These are phyloP conservation scores for Spea multiplicata DNA, from an alignment of 2,113 vertebrate species.

Conservation along the genomic window DNA sequence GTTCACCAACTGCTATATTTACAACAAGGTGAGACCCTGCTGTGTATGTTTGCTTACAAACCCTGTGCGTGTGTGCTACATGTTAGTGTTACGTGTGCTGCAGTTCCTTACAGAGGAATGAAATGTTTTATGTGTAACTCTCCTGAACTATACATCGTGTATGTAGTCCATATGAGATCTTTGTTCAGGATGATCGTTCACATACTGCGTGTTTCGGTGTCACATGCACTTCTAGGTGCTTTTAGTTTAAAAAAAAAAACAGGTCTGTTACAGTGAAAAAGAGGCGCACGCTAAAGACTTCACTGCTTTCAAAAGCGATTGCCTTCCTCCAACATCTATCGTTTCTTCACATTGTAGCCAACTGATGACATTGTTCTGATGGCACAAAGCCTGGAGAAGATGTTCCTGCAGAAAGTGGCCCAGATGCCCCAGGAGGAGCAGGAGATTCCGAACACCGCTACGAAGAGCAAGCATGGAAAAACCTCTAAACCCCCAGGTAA, in stretches of 20 bases:
- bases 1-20: constrained; percentile 97
- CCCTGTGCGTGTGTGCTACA: too few species aligned
- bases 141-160: too few species aligned
- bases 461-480: constrained; percentile 75
- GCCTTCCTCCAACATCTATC: not conserved
- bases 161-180: too few species aligned
- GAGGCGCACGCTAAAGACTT: too few species aligned
- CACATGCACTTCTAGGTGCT: too few species aligned
- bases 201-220: not conserved
- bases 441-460: constrained; percentile 75
- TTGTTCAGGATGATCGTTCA: not conserved
- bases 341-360: constrained; percentile 63
- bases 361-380: constrained; percentile 92
- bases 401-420: constrained; percentile 89
- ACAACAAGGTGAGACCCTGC: constrained; percentile 80
- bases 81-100: too few species aligned
- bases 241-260: too few species aligned
- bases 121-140: too few species aligned
- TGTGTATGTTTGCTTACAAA: not conserved
- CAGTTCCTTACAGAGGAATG: too few species aligned
- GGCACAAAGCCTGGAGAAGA: constrained; percentile 92
- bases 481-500: constrained; percentile 68
- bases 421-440: constrained; percentile 90
- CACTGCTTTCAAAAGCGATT: too few species aligned
- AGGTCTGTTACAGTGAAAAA: not conserved